Base-by-base conservation (phyloP, 2,888 invertebrate genomes). In the Caenorhabditis sinica region DNA sequence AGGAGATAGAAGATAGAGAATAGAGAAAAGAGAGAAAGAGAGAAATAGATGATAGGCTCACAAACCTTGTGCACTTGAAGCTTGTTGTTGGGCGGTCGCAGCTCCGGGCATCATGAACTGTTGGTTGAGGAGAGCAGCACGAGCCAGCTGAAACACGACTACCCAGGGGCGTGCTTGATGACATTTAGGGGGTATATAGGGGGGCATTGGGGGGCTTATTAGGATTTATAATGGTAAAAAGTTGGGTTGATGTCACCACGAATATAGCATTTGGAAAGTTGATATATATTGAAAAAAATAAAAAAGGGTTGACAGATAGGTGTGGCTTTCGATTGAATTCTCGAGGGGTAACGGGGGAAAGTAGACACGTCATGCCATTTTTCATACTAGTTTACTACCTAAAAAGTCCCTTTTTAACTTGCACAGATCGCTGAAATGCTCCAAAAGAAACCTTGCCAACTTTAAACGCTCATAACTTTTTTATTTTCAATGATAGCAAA, bases 71-170 rank as follows among this genome's bases (percentile, higher is more conserved):
- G 71, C 63, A 33, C 23, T 49, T 6, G 76, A 65, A 25, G 56
- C 45, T 30, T 75, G 75, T 33, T 75, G 75, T 17, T 25, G 51
- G 13, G 65, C 40, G 0, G 45, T 13, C 9, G n/a, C 23, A 5
- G 36, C 45, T n/a, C 45, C 58, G 33, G 66, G 77, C 40, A 79
- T 79, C 71, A 79, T 36, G 36, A 71, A 69, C 20, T 77, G 73
- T 43, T 77, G 73, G 33, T 65, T 76, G 75, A 75, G 69, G 43
- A 76, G 75, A 28, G 82, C 82, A 43, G 76, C 82, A 63, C 82
- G 82, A 51, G 82, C 75, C 66, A 83, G 77, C 75, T 82, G 75
- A 82, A 75, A 80, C 69, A 69, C 63, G 65, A 80, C 73, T 79
- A 79, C 71, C 77, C 77, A 69, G 56, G 69, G 69, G 77, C 66